Percentiles rank a stretch among this genome's conserved stretches.
phyloP scores from a whole-genome alignment of 2,888 invertebrate genomes.

The Theristus sp. region DNA sequence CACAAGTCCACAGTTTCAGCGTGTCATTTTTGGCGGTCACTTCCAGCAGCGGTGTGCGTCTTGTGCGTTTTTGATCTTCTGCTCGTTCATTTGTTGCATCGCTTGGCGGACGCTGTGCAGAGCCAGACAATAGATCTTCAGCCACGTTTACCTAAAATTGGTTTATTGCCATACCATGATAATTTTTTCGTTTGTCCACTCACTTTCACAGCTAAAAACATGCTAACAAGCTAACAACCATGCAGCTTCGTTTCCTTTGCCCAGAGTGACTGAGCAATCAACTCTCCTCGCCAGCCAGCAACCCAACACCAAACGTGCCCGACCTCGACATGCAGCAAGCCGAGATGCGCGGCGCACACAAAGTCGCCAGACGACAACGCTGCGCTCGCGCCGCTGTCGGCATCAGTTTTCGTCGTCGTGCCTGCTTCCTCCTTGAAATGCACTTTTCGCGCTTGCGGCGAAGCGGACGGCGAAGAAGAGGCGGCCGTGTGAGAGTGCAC shows the following conservation, averaged over 20 bases:
- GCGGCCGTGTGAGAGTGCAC: not conserved
- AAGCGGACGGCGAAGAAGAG: not conserved
- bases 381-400: not conserved
- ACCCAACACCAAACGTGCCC: not conserved
- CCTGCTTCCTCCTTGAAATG: not conserved
- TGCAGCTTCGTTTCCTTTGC: too few relatives aligned
- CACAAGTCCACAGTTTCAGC: constrained; percentile 18
- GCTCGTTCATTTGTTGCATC: too few relatives aligned
- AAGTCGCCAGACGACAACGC: constrained; percentile 6
- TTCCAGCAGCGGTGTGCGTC: constrained; percentile 12
- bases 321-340: constrained; percentile 14
- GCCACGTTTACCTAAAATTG: not conserved
- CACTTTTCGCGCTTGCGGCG: not conserved
- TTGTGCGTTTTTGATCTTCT: constrained; percentile 3
- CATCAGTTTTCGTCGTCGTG: not conserved
- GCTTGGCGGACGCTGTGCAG: too few relatives aligned
- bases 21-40: constrained; percentile 11
- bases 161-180: too few relatives aligned
- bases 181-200: too few relatives aligned
- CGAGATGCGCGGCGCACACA: constrained; percentile 13
- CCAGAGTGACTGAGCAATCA: too few relatives aligned
- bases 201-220: too few relatives aligned
- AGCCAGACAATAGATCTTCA: constrained; percentile 1
- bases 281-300: too few relatives aligned
- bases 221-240: too few relatives aligned